Base-by-base conservation (phyloP, 2,797 vertebrate genomes). In the Chromis chromis region DNA sequence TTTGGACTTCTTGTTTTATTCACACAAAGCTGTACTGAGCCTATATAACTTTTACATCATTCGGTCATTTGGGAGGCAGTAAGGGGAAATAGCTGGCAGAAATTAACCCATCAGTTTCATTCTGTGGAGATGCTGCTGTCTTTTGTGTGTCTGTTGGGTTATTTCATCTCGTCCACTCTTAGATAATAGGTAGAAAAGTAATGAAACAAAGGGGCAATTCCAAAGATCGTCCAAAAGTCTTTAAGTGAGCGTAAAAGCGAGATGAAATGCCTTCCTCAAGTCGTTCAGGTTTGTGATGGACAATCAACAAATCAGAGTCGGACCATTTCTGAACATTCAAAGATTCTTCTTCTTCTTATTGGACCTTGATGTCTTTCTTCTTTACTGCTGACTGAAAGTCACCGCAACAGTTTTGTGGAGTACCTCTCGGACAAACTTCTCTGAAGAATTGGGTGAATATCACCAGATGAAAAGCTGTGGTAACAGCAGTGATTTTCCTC, bases 401-500 rank as follows among this genome's bases (percentile, higher is more conserved):
- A 31, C 28, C 4, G 6, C 31, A 31, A 1, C 31, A 9, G 31
- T 31, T 31, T 31, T 3, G 7, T 53, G 33, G 14, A 8, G 44
- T 17, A 25, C 31, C 39, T 64, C 10, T 53, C 17, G 2, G 21
- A 8, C 31, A 44, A 54, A 56, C 14, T 19, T 54, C 9, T 60
- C 17, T 40, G 9, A 14, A 46, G 56, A 48, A 62, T 19, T 44
- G 13, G 4, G 1, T 33, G 55, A 66, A 65, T 46, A 57, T 48
- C 33, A 27, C 1, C 19, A 48, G 56, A 70, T 82, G 25, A 77
- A 64, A 64, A 54, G 68, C 63, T 44, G 59, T 6, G 9, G 21
- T 46, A 54, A 60, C 42, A 60, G 22, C 53, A 54, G 49, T 17
- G 0, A 28, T 84, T 71, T 85, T 62, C 70, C 19, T 67, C 58